Conservation (phyloP, 1,140 invertebrate genomes). For the Caerostris extrusa region DNA sequence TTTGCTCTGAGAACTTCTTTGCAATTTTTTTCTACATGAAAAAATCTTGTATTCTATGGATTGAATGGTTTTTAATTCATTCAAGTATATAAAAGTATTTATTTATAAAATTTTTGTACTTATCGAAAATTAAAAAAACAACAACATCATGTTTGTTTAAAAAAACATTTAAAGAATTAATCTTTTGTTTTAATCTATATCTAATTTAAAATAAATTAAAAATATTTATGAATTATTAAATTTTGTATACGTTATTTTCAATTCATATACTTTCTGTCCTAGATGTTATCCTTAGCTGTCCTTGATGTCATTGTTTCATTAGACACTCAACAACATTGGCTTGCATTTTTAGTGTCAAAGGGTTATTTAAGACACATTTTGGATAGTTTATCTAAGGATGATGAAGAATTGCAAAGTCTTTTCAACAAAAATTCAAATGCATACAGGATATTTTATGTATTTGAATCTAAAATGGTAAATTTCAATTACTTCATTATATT, state of each 20-base stretch:
- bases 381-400: conserved; percentile 89
- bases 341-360: conserved; percentile 87
- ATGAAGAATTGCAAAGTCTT: conserved; percentile 87
- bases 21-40: too few relatives aligned
- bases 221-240: too few relatives aligned
- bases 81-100: neutral
- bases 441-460: conserved; percentile 90
- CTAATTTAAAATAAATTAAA: too few relatives aligned
- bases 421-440: conserved; percentile 87
- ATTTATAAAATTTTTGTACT: neutral
- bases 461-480: conserved; percentile 90
- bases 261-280: neutral
- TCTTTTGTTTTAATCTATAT: too few relatives aligned
- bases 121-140: neutral
- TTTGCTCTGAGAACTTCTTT: too few relatives aligned
- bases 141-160: too few relatives aligned
- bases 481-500: neutral
- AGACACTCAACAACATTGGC: conserved; percentile 88
- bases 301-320: conserved; percentile 90
- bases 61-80: neutral
- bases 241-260: too few relatives aligned
- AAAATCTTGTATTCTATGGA: too few relatives aligned
- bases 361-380: conserved; percentile 93
- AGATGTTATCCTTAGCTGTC: conserved; percentile 90
- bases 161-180: too few relatives aligned